Evolutionary conservation across 2,797 vertebrate genomes (phyloP).

Genomic region (Sebastes hubbsi): DNA sequence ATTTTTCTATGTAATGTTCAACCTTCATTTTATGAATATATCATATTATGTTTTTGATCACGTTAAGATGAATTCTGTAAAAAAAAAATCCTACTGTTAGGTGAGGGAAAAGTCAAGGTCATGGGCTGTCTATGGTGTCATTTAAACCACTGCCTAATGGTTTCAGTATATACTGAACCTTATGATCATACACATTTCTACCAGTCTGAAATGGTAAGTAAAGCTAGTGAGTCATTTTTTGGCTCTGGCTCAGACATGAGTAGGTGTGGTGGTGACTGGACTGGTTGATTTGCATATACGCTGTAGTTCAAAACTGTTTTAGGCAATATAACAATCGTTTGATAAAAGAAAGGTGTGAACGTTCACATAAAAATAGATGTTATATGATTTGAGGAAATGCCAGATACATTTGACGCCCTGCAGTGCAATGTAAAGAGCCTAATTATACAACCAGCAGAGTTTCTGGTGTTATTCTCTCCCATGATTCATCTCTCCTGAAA

Average conservation of each 20-base stretch:
- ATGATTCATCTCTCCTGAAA: not conserved
- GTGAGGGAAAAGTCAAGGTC: not conserved
- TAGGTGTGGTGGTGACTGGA: not conserved
- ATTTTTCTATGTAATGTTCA: not conserved
- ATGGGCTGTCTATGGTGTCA: not conserved
- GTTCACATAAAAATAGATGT: not conserved
- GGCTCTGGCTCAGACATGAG: not conserved
- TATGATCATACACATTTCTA: not conserved
- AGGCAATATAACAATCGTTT: not conserved
- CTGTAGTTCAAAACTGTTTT: not conserved
- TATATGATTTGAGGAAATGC: not conserved
- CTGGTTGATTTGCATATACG: not conserved
- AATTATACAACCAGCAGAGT: not conserved
- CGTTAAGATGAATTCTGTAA: not conserved
- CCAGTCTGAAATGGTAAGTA: not conserved
- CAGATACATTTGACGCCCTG: not conserved
- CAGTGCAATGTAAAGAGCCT: not conserved
- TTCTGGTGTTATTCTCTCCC: not conserved
- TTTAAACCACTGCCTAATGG: not conserved
- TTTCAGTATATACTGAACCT: not conserved
- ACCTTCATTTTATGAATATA: too few relatives aligned
- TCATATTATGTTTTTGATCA: not conserved
- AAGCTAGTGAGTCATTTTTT: not conserved
- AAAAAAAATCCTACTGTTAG: not conserved
- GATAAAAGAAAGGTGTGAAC: not conserved